Evolutionary conservation across 2,888 invertebrate genomes (phyloP), one percentile per base, ranked within the genome.

Genomic region (Leptinotarsa rubiginosa): DNA sequence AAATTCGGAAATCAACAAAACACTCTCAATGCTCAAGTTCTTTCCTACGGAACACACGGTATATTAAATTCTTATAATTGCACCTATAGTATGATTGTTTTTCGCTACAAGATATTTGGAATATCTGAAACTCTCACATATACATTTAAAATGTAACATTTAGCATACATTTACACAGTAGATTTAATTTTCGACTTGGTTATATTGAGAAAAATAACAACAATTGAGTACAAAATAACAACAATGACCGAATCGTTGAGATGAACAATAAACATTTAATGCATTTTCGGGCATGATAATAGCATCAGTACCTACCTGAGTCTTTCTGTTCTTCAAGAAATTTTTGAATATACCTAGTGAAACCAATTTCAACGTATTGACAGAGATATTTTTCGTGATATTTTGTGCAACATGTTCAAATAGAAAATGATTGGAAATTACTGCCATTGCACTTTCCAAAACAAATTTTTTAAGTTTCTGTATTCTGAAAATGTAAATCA

Each of bases 21-120:
- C 50, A 50, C 7, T 5, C 7, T 31, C 31, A 31, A 31, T 4
- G 50, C 4, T 1, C 15, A 16, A 13, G 1, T 15, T 18, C 15
- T 59, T 70, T 49, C 7, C 7, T 25, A 18, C 3, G 47, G 54
- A 16, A 70, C 70, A 54, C 49, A 59, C 18, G 7, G 49, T 59
- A 31, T 62, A 25, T 13, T 54, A 13, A 71, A 65, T 71, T 54
- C 74, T 59, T 67, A 69, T 70, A 72, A 70, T 78, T 76, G 70
- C 71, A 69, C 70, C 77, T 78, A 74, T 71, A 78, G 65, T 80
- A 81, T 83, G 83, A 83, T 83, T 83, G 83, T 82, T 79, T 83
- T 75, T 82, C 83, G 83, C 83, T 83, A 82, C 81, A 80, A 74
- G 52, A 62, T 62, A 62, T 62, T 41, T 62, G 15, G 62, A 62